Evolutionary conservation across 2,113 vertebrate species (phyloP), one percentile per base, ranked within the genome.

Genomic region (Chloropsis cyanopogon): DNA sequence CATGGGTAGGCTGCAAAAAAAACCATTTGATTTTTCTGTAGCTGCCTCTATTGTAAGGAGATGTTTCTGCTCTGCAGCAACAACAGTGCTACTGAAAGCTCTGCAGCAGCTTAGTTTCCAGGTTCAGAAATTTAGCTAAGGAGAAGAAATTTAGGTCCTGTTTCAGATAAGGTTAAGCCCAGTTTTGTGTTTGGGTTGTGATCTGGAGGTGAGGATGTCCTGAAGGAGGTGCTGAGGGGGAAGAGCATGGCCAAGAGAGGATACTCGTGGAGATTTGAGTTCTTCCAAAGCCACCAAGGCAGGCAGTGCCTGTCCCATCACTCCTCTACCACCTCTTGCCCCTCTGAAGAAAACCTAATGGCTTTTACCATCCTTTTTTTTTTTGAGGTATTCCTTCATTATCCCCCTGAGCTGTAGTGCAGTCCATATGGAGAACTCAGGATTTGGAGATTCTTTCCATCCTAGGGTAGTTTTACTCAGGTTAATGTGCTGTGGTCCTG

Each of bases 1-100:
- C 90, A 95, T 93, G 88, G 86, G 88, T 89, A 95, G 83, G 93
- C 93, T 86, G 85, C 60, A 90, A 57, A 90, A 90, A 94, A 89
- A 92, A 56, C 82, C 76, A 75, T 82, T 92, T 94, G 84, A 95
- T 93, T 96, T 96, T 95, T 93, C 95, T 90, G 82, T 94, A 75
- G 76, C 94, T 96, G 90, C 71, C 47, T 92, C 71, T 86, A 22
- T 93, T 90, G 87, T 83, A 52, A 84, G 80, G 46, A 86, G 75
- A 69, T 47, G 84, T 90, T 97, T 88, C 92, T 88, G 82, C 88
- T 95, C 95, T 92, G 57, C 85, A 94, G 91, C 66, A 95, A 39
- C 87, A 91, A 28, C 71, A 73, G 87, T 0, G 1, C 88, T 77
- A 1, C 84, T 56, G 39, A 39, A 85, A 92, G 47, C 60, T 54